Evolutionary conservation across 1,140 invertebrate species (phyloP), one percentile per base, ranked within the genome.

Genomic region (Procambarus clarkii): DNA sequence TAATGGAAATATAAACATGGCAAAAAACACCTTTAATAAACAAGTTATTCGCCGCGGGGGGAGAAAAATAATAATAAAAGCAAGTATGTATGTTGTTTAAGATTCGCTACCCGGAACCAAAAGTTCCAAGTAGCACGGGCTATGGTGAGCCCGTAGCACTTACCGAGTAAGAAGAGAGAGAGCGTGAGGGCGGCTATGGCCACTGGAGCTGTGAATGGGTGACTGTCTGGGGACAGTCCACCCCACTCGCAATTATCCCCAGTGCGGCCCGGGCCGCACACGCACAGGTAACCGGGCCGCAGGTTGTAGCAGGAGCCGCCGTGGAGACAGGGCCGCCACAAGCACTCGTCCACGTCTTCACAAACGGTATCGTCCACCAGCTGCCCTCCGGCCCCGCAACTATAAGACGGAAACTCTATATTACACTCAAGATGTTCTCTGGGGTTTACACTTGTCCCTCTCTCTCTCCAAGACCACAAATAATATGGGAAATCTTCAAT

Each of bases 301-400:
- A 86, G 83, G 83, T 85, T 85, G 83, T 74, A 50, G 83, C 83
- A 85, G 45, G 83, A n/a, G 44, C 83, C 83, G 15, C 83, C 83
- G 69, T 74, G 64, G 0, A 85, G 69, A n/a, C 83, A 85, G 3
- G 83, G 83, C 44, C 46, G 44, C 83, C 83, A 85, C 34, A 85
- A n/a, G 83, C 83, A 85, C 83, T 85, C 83, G 45, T 85, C 69
- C 45, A 85, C 44, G 54, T 85, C 83, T 45, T 85, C 83, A 48
- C 83, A 85, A 34, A 34, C 34, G 44, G 64, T 48, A 44, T 48
- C 44, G 45, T 69, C 45, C 83, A 21, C 48, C 69, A 85, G 83
- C 64, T 74, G 64, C 15, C 83, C 44, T 18, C 83, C 83, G 9
- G 45, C 1, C 0, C 83, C 83, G 76, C 83, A 85, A 4, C 83